Evolutionary conservation across 2,113 vertebrate species (phyloP).

Genomic region (Phainopepla nitens): DNA sequence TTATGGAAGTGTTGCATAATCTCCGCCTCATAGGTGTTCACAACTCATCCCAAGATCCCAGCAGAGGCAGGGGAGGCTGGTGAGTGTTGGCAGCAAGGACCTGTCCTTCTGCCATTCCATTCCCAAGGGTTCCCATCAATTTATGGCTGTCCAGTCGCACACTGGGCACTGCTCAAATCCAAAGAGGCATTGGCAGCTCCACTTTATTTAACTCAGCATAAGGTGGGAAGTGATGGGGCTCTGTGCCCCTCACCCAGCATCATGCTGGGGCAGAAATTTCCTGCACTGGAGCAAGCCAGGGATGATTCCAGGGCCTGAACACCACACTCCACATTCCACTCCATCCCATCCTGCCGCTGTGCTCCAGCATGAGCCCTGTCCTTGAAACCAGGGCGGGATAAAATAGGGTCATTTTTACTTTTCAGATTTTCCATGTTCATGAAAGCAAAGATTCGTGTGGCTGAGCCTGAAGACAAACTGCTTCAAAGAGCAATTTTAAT

Average conservation of each 20-base stretch:
- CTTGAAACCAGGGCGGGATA: neutral
- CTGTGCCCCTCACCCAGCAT: neutral
- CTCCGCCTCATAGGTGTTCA: neutral
- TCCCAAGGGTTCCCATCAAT: neutral
- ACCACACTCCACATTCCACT: fast-evolving
- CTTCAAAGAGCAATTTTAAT: slow-evolving; percentile 70
- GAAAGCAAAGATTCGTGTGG: neutral
- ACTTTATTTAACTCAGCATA: neutral
- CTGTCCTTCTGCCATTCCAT: neutral
- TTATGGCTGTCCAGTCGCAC: fast-evolving
- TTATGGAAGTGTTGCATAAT: neutral
- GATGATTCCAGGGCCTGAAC: neutral
- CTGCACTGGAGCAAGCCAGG: neutral
- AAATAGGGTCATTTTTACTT: slow-evolving; percentile 18
- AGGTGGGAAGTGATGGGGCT: neutral
- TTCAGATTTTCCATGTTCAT: neutral
- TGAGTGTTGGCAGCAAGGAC: neutral
- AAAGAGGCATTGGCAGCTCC: neutral
- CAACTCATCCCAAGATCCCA: neutral
- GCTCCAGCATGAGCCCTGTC: neutral
- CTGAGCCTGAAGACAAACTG: slow-evolving; percentile 31
- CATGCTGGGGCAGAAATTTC: fast-evolving
- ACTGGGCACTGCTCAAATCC: neutral
- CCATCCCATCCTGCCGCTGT: neutral
- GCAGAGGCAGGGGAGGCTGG: neutral